These are phyloP conservation scores for Poicephalus meyeri DNA, from an alignment of 2,113 vertebrate species.

Conservation along the genomic window DNA sequence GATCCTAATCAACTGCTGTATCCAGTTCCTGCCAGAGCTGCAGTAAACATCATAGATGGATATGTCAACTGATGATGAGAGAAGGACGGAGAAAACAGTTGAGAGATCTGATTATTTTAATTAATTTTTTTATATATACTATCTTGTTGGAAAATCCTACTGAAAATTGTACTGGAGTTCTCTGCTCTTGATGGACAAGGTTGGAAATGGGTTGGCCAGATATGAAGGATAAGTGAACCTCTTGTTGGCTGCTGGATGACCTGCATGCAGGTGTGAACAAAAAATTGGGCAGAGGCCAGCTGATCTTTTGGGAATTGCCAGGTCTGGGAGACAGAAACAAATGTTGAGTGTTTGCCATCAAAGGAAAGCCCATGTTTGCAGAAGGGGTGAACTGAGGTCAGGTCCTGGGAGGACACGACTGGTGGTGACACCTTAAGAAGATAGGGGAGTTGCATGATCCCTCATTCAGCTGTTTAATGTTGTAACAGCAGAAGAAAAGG, in stretches of 20 bases:
- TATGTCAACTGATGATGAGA: background rate
- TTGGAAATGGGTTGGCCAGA: background rate
- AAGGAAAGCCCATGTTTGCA: background rate
- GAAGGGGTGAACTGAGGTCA: background rate
- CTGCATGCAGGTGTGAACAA: background rate
- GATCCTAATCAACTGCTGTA: background rate
- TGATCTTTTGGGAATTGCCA: background rate
- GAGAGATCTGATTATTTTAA: background rate
- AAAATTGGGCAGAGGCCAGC: background rate
- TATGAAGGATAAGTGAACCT: background rate
- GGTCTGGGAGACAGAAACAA: background rate
- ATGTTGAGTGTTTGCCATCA: background rate
- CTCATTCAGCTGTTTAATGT: too few relatives aligned
- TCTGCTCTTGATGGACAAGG: background rate
- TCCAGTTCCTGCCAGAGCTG: background rate
- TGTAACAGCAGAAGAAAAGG: background rate
- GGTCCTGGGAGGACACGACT: background rate
- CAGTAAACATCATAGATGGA: background rate
- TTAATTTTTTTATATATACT: background rate
- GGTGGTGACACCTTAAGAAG: background rate
- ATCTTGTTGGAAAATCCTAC: background rate
- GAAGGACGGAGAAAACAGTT: background rate
- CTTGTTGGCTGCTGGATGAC: background rate
- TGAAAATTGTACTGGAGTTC: background rate
- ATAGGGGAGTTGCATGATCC: background rate